Evolutionary conservation across 1,140 invertebrate genomes (phyloP).

Genomic region (Spodoptera frugiperda): DNA sequence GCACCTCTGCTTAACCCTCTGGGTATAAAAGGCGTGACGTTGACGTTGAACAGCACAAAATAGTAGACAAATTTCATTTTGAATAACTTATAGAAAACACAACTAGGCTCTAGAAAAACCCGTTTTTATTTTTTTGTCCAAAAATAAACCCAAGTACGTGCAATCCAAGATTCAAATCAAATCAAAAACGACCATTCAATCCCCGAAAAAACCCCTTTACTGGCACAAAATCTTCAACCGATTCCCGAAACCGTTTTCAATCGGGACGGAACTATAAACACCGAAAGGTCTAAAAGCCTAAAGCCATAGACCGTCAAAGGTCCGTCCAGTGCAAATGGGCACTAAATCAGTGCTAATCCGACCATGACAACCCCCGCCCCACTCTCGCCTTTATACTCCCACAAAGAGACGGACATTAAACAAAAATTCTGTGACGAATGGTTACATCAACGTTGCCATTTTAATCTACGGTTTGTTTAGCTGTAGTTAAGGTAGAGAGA

Average conservation of each 20-base stretch:
- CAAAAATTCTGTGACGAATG: conserved; percentile 36
- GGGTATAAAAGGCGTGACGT: too few relatives aligned
- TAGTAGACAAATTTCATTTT: too few relatives aligned
- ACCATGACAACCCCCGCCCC: conserved; percentile 51
- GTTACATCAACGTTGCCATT: not conserved
- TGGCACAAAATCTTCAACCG: conserved; percentile 3
- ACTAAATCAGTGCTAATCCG: conserved; percentile 62
- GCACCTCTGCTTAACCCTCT: too few relatives aligned
- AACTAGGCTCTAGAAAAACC: too few relatives aligned
- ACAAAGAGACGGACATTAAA: conserved; percentile 31
- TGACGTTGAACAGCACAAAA: too few relatives aligned
- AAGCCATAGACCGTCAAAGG: conserved; percentile 46
- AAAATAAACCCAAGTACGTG: too few relatives aligned
- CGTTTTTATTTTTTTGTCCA: too few relatives aligned
- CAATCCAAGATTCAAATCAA: not conserved
- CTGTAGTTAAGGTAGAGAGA: not conserved
- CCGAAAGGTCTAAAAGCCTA: conserved; percentile 26
- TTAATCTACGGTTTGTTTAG: conserved; percentile 7
- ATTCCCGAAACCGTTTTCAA: conserved; percentile 41
- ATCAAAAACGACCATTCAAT: not conserved
- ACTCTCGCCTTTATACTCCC: conserved; percentile 16
- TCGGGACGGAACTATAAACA: conserved; percentile 15
- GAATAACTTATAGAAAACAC: too few relatives aligned
- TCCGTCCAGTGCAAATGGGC: conserved; percentile 49
- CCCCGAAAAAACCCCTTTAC: conserved; percentile 6